Base-by-base conservation (phyloP, 2,888 invertebrate species). In the Microchrysa polita region DNA sequence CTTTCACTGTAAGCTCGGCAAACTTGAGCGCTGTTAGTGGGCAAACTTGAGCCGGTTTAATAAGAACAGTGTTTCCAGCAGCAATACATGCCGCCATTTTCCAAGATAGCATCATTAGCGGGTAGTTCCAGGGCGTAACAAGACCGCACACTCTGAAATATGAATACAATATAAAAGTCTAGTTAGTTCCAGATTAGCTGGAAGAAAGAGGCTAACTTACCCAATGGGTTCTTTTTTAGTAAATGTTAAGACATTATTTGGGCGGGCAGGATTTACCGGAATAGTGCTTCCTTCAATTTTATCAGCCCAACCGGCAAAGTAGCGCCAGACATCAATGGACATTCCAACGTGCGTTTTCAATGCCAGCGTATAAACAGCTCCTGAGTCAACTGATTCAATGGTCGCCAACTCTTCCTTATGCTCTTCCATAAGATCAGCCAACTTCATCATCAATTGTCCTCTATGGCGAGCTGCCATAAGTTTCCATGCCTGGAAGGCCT, bases 61-160 rank as follows among this genome's bases (percentile, higher is more conserved):
- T 94, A 0, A 98, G 91, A 0, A 97, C 96, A 0, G 97, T 97
- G 82, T 98, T 98, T 44, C 98, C 98, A 9, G 97, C 97, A 0
- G 97, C 97, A 61, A 98, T 87, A 81, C 97, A 98, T 2, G 98
- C 96, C 0, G 97, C 97, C 96, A 97, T 96, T 85, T 98, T 98
- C 97, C 97, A 98, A 0, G 96, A 95, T 12, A 98, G 85, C 98
- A 98, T 98, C 98, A 98, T 98, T 10, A 98, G 86, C 0, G 98
- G 98, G 83, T 98, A 98, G 84, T 98, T 98, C 98, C 98, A 98
- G 0, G 98, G 97, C 0, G 97, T 97, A 16, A 98, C 90, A 16
- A 98, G 86, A 0, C 93, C 97, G 80, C 95, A 96, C 2, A 98
- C 97, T 0, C 96, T 91, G 79, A 72, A 84, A 77, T 75, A 61